These are phyloP conservation scores for Pyrgilauda ruficollis DNA, from an alignment of 2,113 vertebrate species.

Conservation along the genomic window DNA sequence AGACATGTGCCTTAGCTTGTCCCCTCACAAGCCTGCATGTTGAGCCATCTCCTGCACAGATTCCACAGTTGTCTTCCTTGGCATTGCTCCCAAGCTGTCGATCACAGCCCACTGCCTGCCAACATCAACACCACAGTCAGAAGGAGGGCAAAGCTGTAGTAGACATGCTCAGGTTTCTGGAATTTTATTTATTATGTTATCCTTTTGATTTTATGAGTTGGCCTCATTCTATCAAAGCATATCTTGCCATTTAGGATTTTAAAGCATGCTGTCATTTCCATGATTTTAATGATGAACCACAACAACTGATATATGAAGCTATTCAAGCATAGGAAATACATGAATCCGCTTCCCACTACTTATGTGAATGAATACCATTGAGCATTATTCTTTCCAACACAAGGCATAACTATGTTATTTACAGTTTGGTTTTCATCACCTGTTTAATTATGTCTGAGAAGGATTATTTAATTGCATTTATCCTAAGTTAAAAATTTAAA, in stretches of 20 bases:
- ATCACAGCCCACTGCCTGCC: conserved; percentile 91
- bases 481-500: background rate
- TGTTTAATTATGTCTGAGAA: conserved; percentile 25
- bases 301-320: background rate
- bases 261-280: conserved; percentile 25
- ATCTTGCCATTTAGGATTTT: conserved; percentile 2
- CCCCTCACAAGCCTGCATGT: conserved; percentile 91
- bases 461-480: background rate
- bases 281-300: conserved; percentile 19
- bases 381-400: background rate
- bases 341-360: background rate
- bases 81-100: conserved; percentile 85
- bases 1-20: conserved; percentile 82
- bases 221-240: conserved; percentile 47
- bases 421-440: conserved; percentile 29
- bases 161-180: conserved; percentile 53
- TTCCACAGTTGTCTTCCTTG: conserved; percentile 89
- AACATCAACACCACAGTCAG: conserved; percentile 72
- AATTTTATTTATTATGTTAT: conserved; percentile 56
- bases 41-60: conserved; percentile 87
- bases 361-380: background rate
- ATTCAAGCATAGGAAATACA: background rate
- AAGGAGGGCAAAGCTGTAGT: conserved; percentile 48
- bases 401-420: background rate
- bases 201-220: conserved; percentile 38